Conservation (phyloP, 2,888 invertebrate species). For the Melanophora roralis region DNA sequence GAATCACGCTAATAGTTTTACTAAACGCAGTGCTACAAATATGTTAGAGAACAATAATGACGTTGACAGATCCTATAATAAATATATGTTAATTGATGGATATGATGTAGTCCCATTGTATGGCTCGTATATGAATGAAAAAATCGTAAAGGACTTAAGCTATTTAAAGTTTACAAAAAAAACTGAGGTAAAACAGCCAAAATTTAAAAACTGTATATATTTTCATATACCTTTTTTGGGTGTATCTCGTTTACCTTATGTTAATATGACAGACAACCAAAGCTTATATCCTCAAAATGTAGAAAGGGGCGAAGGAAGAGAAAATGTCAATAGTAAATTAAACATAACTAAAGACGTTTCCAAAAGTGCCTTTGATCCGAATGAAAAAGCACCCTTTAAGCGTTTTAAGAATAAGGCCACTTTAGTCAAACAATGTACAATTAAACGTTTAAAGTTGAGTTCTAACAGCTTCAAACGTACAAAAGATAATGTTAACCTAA, state of each 20-base stretch:
- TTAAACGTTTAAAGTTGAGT: background rate
- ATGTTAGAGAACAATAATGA: background rate
- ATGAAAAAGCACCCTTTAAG: background rate
- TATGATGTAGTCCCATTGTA: slow-evolving; percentile 75
- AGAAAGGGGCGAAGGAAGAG: slow-evolving; percentile 34
- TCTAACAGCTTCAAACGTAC: background rate
- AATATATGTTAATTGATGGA: slow-evolving; percentile 60
- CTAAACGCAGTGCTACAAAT: background rate
- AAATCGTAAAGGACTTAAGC: slow-evolving; percentile 73
- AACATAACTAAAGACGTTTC: background rate
- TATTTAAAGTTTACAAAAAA: slow-evolving; percentile 65
- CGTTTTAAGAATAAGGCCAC: background rate
- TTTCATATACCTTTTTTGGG: slow-evolving; percentile 70
- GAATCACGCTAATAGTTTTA: slow-evolving; percentile 70
- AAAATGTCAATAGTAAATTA: slow-evolving; percentile 26
- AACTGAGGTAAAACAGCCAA: slow-evolving; percentile 54
- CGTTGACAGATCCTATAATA: background rate
- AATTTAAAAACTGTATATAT: slow-evolving; percentile 56
- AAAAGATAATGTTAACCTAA: background rate
- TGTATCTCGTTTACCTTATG: slow-evolving; percentile 64
- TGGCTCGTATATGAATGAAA: slow-evolving; percentile 71
- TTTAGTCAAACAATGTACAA: slow-evolving; percentile 5
- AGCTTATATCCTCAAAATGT: background rate
- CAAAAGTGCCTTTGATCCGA: slow-evolving; percentile 22
- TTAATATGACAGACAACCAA: background rate